These are phyloP conservation scores for Uria aalge DNA, from an alignment of 2,113 vertebrate species.

Conservation along the genomic window DNA sequence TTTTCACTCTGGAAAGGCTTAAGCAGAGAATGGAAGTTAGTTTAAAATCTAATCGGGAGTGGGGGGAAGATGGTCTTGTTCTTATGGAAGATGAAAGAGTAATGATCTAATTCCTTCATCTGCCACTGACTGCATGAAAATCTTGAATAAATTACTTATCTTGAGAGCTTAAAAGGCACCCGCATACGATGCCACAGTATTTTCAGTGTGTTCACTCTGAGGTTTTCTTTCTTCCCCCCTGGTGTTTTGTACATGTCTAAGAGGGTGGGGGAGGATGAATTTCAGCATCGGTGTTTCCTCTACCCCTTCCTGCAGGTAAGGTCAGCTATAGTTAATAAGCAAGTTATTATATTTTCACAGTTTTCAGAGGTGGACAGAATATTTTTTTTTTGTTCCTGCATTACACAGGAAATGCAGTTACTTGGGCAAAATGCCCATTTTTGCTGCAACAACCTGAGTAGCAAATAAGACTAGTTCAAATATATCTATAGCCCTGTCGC, in stretches of 20 bases:
- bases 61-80: neutral
- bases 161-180: neutral
- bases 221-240: neutral
- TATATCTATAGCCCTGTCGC: accelerated
- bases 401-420: neutral
- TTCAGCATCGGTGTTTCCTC: neutral
- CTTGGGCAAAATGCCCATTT: neutral
- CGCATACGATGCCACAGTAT: neutral
- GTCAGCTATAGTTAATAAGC: neutral
- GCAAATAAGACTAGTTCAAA: neutral
- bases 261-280: neutral
- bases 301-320: neutral
- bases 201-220: accelerated
- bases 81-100: neutral
- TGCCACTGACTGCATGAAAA: neutral
- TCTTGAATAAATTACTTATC: neutral
- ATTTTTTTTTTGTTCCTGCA: neutral
- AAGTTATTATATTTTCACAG: accelerated
- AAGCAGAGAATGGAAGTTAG: conserved; percentile 45
- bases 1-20: conserved; percentile 56
- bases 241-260: accelerated
- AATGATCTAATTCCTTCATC: neutral
- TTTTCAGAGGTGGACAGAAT: neutral
- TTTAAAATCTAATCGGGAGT: neutral
- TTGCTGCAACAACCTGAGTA: neutral